phyloP scores from a whole-genome alignment of 2,888 invertebrate genomes.

The Nomada flava region DNA sequence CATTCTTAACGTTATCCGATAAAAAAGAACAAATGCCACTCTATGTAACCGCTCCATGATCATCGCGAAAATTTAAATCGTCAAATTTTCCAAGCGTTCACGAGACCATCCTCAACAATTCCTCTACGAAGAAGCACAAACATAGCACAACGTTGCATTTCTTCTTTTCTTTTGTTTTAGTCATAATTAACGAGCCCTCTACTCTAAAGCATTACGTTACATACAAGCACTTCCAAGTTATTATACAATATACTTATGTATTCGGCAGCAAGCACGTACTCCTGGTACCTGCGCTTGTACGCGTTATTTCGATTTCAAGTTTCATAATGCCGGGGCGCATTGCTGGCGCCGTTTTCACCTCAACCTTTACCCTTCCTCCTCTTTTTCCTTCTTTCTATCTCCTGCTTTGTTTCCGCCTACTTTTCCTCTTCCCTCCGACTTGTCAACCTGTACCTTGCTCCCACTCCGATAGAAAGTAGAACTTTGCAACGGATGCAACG shows the following conservation, averaged over 20 bases:
- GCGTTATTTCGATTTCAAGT: constrained; percentile 69
- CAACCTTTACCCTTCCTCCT: constrained; percentile 21
- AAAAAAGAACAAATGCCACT: no score
- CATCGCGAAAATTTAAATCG: no score
- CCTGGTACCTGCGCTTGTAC: constrained; percentile 35
- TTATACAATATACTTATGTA: constrained; percentile 68
- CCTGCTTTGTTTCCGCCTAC: constrained; percentile 13
- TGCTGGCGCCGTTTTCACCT: constrained; percentile 39
- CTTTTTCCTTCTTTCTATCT: not conserved
- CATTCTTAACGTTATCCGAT: no score
- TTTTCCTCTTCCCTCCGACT: constrained; percentile 4
- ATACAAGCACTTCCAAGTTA: constrained; percentile 73
- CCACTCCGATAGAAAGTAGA: constrained; percentile 29
- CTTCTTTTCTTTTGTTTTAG: not conserved
- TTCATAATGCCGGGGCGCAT: constrained; percentile 61
- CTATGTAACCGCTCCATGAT: no score
- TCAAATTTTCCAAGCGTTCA: no score
- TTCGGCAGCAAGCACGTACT: constrained; percentile 76
- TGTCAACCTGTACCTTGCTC: constrained; percentile 18
- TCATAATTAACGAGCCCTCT: constrained; percentile 14
- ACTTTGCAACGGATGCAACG: constrained; percentile 33
- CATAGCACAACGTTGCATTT: not conserved
- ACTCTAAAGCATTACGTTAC: constrained; percentile 10
- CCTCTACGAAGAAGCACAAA: not conserved
- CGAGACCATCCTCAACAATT: not conserved